Conservation (phyloP, 2,888 invertebrate species). For the Ichneumon xanthorius region DNA sequence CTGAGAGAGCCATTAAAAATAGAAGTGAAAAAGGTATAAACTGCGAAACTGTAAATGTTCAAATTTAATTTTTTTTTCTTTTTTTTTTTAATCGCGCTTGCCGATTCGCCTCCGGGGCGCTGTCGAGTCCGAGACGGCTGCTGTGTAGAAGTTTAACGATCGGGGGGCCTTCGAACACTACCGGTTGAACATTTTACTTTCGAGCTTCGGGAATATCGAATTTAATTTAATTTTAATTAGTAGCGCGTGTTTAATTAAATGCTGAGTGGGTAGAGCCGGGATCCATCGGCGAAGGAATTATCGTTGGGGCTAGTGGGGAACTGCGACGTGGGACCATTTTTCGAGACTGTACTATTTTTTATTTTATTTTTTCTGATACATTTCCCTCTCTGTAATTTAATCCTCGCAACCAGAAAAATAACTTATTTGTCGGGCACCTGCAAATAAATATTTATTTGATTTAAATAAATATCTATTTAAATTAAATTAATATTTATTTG, state of each 20-base stretch:
- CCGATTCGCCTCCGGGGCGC: background rate
- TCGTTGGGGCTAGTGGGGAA: background rate
- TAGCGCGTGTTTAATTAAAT: background rate
- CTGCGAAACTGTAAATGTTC: background rate
- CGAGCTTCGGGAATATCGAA: background rate
- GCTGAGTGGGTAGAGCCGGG: background rate
- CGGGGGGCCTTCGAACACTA: background rate
- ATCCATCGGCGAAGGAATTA: background rate
- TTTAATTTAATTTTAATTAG: background rate
- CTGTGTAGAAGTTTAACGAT: background rate
- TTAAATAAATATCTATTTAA: too few species aligned
- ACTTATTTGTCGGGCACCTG: too few species aligned
- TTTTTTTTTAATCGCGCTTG: background rate
- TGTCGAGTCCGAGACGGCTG: background rate
- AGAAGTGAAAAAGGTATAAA: constrained; percentile 19
- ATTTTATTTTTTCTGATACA: background rate
- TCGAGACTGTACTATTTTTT: background rate
- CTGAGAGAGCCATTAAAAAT: constrained; percentile 3
- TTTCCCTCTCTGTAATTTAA: background rate
- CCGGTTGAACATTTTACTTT: background rate
- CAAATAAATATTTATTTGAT: too few species aligned
- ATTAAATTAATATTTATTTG: too few species aligned
- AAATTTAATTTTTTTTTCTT: constrained; percentile 23
- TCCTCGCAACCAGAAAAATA: too few species aligned
- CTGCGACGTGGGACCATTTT: background rate